Conservation (phyloP, 2,888 invertebrate genomes). For the Leptarthrus brevirostris region DNA sequence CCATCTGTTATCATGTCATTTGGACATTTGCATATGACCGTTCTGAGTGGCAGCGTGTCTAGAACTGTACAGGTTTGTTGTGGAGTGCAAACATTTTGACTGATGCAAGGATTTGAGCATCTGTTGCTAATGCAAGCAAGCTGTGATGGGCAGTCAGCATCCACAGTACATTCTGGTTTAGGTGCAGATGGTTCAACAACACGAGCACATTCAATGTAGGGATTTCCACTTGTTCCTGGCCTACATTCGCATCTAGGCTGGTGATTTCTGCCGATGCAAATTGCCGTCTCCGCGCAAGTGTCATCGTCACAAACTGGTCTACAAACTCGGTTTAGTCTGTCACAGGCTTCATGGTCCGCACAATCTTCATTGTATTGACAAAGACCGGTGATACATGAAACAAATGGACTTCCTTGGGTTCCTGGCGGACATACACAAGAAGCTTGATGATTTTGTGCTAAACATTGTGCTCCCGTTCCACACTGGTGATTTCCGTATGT, state of each 20-base stretch:
- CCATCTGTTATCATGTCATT: slow-evolving; percentile 81
- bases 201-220: slow-evolving; percentile 76
- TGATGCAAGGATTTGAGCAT: slow-evolving; percentile 82
- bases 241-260: slow-evolving; percentile 83
- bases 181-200: slow-evolving; percentile 65
- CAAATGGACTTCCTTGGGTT: slow-evolving; percentile 84
- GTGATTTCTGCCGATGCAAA: slow-evolving; percentile 80
- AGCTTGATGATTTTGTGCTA: slow-evolving; percentile 79
- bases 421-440: slow-evolving; percentile 87
- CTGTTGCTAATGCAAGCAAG: slow-evolving; percentile 81
- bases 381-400: slow-evolving; percentile 83
- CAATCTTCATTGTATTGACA: slow-evolving; percentile 93
- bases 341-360: slow-evolving; percentile 85
- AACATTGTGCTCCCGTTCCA: slow-evolving; percentile 82
- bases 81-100: slow-evolving; percentile 77
- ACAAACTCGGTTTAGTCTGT: slow-evolving; percentile 84
- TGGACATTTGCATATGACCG: slow-evolving; percentile 88
- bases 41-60: slow-evolving; percentile 82
- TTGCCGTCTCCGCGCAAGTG: slow-evolving; percentile 81
- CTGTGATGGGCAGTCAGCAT: slow-evolving; percentile 80
- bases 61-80: slow-evolving; percentile 84
- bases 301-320: slow-evolving; percentile 85
- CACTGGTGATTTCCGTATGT: slow-evolving; percentile 74
- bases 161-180: slow-evolving; percentile 76
- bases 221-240: slow-evolving; percentile 81